phyloP scores from a whole-genome alignment of 2,113 vertebrate genomes.

The Sceloporus undulatus region DNA sequence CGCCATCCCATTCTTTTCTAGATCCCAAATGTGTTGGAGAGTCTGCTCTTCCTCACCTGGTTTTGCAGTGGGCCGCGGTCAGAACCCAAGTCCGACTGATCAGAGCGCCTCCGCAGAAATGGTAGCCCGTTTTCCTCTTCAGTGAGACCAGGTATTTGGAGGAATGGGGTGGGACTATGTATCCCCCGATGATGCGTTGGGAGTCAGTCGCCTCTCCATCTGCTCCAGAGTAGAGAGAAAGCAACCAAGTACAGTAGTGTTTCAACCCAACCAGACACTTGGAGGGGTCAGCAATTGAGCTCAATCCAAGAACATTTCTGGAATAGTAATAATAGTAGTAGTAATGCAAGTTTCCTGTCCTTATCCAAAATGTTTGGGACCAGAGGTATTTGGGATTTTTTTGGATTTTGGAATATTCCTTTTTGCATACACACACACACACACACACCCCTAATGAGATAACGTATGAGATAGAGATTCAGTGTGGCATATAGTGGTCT shows the following conservation, averaged over 20 bases:
- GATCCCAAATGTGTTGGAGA: neutral
- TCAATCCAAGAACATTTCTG: no score
- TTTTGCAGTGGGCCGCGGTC: constrained; percentile 85
- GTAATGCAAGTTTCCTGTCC: no score
- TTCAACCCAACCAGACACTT: no score
- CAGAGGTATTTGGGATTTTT: no score
- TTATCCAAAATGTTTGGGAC: no score
- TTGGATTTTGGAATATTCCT: no score
- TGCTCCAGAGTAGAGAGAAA: neutral
- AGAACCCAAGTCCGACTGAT: constrained; percentile 85
- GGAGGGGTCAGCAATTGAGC: no score
- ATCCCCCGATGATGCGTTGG: constrained; percentile 82
- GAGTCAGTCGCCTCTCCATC: neutral
- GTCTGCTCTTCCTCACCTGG: constrained; percentile 74
- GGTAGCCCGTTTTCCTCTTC: constrained; percentile 76
- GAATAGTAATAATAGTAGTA: no score
- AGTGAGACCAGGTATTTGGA: constrained; percentile 85
- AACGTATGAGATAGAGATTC: no score
- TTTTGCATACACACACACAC: no score
- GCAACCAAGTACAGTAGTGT: neutral
- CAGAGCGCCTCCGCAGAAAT: constrained; percentile 83
- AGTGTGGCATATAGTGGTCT: no score
- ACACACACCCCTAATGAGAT: no score
- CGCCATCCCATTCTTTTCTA: neutral
- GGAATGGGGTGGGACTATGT: constrained; percentile 75